These are phyloP conservation scores for Calonectris borealis DNA, from an alignment of 2,113 vertebrate genomes.

Conservation along the genomic window DNA sequence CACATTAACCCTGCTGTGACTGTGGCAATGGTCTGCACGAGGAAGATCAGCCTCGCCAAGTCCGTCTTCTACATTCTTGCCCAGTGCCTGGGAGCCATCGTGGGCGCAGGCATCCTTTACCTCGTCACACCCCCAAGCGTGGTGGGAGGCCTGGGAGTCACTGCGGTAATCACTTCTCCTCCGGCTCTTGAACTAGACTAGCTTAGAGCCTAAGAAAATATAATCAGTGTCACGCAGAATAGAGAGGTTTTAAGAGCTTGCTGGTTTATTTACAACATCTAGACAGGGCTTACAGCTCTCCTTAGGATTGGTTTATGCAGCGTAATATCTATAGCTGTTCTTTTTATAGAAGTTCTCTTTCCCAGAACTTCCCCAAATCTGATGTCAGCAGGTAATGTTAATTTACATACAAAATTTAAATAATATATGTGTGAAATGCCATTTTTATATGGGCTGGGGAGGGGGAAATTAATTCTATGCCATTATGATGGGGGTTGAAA, in stretches of 20 bases:
- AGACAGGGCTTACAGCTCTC: background rate
- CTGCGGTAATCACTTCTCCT: conserved; percentile 77
- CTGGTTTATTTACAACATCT: background rate
- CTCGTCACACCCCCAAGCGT: conserved; percentile 84
- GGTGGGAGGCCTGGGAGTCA: conserved; percentile 86
- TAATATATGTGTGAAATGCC: background rate
- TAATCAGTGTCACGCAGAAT: background rate
- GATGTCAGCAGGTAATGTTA: conserved; percentile 38
- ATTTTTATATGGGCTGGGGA: conserved; percentile 11
- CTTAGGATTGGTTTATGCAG: background rate
- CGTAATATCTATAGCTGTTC: background rate
- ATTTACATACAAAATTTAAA: conserved; percentile 35
- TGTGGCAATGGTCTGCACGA: conserved; percentile 88
- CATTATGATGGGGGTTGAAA: conserved; percentile 41
- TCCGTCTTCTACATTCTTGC: conserved; percentile 88
- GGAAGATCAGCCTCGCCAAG: conserved; percentile 93
- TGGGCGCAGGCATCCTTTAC: conserved; percentile 88
- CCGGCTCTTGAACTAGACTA: background rate
- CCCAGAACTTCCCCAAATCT: conserved; percentile 45
- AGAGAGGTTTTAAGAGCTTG: background rate
- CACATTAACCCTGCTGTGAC: conserved; percentile 97
- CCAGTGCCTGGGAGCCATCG: conserved; percentile 90
- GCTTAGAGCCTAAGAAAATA: background rate
- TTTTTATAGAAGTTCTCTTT: background rate
- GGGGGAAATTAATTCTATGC: conserved; percentile 25